Percentiles rank a stretch among this genome's conserved stretches.
These are phyloP conservation scores for Machimus atricapillus DNA, from an alignment of 2,888 invertebrate genomes.

Conservation along the genomic window DNA sequence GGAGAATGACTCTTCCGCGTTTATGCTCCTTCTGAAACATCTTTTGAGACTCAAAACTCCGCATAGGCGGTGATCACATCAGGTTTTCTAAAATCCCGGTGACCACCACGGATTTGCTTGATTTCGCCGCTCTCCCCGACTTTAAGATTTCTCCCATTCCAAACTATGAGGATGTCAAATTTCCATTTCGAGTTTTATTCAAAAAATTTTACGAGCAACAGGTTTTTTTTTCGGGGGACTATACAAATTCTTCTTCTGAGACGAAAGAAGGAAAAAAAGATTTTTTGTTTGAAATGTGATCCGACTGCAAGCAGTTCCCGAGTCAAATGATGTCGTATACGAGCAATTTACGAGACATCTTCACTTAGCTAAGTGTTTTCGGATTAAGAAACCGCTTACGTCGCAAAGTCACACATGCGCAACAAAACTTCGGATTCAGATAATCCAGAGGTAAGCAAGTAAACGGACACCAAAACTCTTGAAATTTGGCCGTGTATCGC, in stretches of 20 bases:
- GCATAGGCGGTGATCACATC: not conserved
- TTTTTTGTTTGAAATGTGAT: not conserved
- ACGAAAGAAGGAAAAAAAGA: not conserved
- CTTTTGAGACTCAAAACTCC: not conserved
- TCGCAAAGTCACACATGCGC: not conserved
- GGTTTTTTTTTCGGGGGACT: not conserved
- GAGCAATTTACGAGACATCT: not conserved
- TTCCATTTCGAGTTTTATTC: slow-evolving; percentile 28
- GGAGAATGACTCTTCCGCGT: not conserved
- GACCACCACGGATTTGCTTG: slow-evolving; percentile 1
- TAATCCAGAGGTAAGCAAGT: not conserved
- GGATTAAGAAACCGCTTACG: not conserved
- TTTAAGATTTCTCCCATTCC: not conserved
- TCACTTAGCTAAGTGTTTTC: not conserved
- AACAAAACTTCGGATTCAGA: not conserved
- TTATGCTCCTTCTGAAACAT: not conserved
- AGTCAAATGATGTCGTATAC: not conserved
- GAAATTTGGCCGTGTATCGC: not conserved
- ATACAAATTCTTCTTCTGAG: not conserved
- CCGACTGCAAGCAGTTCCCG: not conserved
- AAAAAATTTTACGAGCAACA: slow-evolving; percentile 25
- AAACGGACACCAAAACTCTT: not conserved
- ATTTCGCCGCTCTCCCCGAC: not conserved
- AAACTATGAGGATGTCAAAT: not conserved
- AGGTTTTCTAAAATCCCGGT: not conserved